Base-by-base conservation (phyloP, 1,140 invertebrate genomes). In the Pogonus chalceus region DNA sequence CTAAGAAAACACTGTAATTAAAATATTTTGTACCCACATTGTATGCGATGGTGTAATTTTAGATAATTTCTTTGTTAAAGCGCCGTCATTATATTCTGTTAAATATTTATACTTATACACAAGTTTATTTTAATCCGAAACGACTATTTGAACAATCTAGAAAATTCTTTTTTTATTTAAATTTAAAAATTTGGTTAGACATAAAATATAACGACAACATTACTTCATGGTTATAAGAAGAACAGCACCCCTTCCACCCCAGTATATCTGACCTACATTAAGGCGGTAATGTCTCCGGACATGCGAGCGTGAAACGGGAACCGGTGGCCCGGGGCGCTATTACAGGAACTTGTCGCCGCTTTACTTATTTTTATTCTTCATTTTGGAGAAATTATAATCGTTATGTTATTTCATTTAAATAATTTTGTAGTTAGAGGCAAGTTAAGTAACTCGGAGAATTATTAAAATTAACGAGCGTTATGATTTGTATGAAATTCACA, bases 341-440 rank as follows among this genome's bases (percentile, higher is more conserved):
- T n/a, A n/a, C n/a, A n/a, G n/a, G n/a, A n/a, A n/a, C n/a, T n/a
- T n/a, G n/a, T n/a, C n/a, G n/a, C n/a, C n/a, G n/a, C n/a, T n/a
- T n/a, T n/a, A n/a, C n/a, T n/a, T n/a, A n/a, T 3, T 12, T 18
- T 18, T 9, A 10, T 43, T 12, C 37, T 43, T 43, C 18, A 10
- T 18, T 43, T 43, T 9, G 37, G 37, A 18, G 37, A 43, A 43
- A 31, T 43, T 43, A 43, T 43, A 43, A 43, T 43, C 37, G 37
- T 43, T 43, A 43, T 43, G 37, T 43, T 43, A 43, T 43, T 43
- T 10, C 37, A 43, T 43, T 43, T 43, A 43, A 43, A 43, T 43
- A 43, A 43, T 43, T 43, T 18, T 18, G 37, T 43, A 43, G 37
- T 43, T 43, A 12, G 37, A 18, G 18, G 9, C 18, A 43, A 43